Evolutionary conservation across 2,113 vertebrate genomes (phyloP).

Genomic region (Sander vitreus): DNA sequence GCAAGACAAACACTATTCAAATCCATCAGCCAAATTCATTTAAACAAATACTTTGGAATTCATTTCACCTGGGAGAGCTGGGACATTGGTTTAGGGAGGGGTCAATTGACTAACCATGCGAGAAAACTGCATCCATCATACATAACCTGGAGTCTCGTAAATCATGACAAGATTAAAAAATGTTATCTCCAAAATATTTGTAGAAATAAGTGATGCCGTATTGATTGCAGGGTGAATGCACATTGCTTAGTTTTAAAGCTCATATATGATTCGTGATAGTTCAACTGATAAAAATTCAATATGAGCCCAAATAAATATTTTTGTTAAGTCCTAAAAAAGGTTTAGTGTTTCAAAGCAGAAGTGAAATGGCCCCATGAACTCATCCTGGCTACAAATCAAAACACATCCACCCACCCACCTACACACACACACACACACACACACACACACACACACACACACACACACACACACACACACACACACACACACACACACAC

Average conservation of each 20-base stretch:
- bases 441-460: constrained; percentile 49
- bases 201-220: not conserved
- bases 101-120: not conserved
- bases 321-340: constrained; percentile 6
- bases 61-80: not conserved
- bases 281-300: not conserved
- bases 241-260: not conserved
- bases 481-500: constrained; percentile 34
- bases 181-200: not conserved
- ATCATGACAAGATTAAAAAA: not conserved
- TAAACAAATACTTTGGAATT: constrained; percentile 72
- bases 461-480: constrained; percentile 37
- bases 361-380: constrained; percentile 57
- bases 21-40: constrained; percentile 67
- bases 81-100: constrained; percentile 21
- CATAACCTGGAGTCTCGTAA: not conserved
- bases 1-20: constrained; percentile 77
- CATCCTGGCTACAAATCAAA: constrained; percentile 56
- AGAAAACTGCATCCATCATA: not conserved
- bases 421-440: constrained; percentile 31
- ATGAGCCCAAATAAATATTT: not conserved
- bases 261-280: not conserved
- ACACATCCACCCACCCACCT: constrained; percentile 54
- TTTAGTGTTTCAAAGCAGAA: constrained; percentile 61
- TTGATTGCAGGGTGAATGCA: not conserved